These are phyloP conservation scores for Leptoclinus maculatus DNA, from an alignment of 2,797 vertebrate species.

Conservation along the genomic window DNA sequence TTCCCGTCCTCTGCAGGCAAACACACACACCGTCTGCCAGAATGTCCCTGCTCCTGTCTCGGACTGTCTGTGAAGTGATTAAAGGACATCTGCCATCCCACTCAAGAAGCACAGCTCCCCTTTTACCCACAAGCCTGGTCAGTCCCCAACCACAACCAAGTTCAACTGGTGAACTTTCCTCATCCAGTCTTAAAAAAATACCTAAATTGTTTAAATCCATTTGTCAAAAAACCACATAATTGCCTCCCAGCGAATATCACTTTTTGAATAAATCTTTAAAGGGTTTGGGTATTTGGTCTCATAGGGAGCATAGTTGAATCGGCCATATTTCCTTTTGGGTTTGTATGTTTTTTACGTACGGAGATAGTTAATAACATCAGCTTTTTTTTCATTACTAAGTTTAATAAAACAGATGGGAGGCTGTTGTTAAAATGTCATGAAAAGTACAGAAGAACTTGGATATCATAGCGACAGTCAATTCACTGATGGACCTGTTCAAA, in stretches of 20 bases:
- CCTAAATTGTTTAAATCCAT: slow-evolving; percentile 38
- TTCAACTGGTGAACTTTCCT: slow-evolving; percentile 55
- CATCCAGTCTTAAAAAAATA: slow-evolving; percentile 39
- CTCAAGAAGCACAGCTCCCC: slow-evolving; percentile 51
- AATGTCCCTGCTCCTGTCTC: slow-evolving; percentile 29
- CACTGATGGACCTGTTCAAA: background rate
- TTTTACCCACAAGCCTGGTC: slow-evolving; percentile 41
- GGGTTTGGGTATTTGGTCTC: slow-evolving; percentile 22
- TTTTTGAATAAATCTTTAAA: slow-evolving; percentile 28
- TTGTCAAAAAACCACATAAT: slow-evolving; percentile 42
- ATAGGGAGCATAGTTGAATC: background rate
- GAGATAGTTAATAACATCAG: slow-evolving; percentile 3
- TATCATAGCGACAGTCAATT: background rate
- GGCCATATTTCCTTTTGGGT: slow-evolving; percentile 10
- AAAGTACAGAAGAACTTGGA: background rate
- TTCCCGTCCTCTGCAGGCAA: slow-evolving; percentile 22
- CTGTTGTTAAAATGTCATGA: slow-evolving; percentile 7
- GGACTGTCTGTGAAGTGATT: slow-evolving; percentile 51
- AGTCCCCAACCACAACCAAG: slow-evolving; percentile 33
- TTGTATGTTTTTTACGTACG: background rate
- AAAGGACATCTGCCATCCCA: slow-evolving; percentile 69
- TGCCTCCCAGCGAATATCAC: slow-evolving; percentile 24
- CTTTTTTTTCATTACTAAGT: slow-evolving; percentile 8
- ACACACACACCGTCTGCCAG: slow-evolving; percentile 31
- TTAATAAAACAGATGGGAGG: slow-evolving; percentile 31